Percentiles rank a stretch among this genome's conserved stretches.
Evolutionary conservation across 2,888 invertebrate species (phyloP).

Genomic region (Nomada fucata): DNA sequence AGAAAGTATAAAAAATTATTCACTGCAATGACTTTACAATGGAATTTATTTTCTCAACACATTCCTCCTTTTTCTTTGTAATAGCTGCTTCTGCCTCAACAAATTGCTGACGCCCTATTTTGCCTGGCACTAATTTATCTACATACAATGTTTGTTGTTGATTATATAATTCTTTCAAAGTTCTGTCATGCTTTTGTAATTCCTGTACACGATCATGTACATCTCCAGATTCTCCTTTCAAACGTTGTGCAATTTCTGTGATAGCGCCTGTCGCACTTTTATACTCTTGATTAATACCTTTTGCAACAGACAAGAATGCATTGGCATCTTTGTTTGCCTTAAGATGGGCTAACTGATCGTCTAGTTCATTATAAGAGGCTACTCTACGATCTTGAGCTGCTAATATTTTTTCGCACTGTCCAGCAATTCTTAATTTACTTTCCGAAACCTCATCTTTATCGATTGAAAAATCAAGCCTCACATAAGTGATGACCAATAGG

Average conservation of each 20-base stretch:
- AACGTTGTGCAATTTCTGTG: conserved; percentile 85
- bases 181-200: conserved; percentile 86
- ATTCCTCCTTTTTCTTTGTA: conserved; percentile 86
- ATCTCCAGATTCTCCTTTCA: conserved; percentile 87
- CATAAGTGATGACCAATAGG: conserved; percentile 95
- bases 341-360: conserved; percentile 86
- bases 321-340: conserved; percentile 87
- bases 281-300: conserved; percentile 86
- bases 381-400: conserved; percentile 87
- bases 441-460: conserved; percentile 88
- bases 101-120: conserved; percentile 86
- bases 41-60: conserved; percentile 85
- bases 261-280: conserved; percentile 86
- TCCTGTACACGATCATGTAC: conserved; percentile 87
- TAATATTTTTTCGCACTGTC: conserved; percentile 86
- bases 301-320: conserved; percentile 84
- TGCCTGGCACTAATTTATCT: conserved; percentile 87
- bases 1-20: conserved; percentile 12
- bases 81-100: conserved; percentile 86
- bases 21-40: conserved; percentile 84
- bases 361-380: conserved; percentile 86
- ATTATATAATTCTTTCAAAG: conserved; percentile 83
- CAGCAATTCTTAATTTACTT: conserved; percentile 83
- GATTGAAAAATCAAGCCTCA: conserved; percentile 98
- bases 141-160: conserved; percentile 85